phyloP scores from a whole-genome alignment of 2,113 vertebrate species.

The Odocoileus hemionus region DNA sequence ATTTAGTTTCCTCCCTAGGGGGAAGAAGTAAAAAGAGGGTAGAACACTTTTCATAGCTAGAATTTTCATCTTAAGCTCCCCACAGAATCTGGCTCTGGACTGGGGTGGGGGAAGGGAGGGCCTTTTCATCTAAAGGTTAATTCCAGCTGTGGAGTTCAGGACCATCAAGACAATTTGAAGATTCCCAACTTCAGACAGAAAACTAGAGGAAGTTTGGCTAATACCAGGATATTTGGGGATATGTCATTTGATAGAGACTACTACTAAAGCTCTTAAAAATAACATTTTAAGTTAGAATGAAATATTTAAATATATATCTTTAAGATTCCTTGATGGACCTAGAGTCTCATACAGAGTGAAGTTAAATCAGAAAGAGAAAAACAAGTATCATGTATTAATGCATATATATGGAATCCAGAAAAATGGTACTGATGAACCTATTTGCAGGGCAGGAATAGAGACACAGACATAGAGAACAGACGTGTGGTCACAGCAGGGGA shows the following conservation, averaged over 20 bases:
- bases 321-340: not conserved
- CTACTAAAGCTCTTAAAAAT: not conserved
- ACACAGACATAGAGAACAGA: not conserved
- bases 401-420: not conserved
- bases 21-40: not conserved
- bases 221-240: not conserved
- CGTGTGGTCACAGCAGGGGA: not conserved
- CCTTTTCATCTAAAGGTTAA: not conserved
- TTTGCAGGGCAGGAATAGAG: not conserved
- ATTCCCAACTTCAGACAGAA: not conserved
- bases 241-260: conserved; percentile 6
- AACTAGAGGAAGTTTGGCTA: not conserved
- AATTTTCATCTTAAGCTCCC: conserved; percentile 1
- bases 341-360: not conserved
- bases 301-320: not conserved
- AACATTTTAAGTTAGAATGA: not conserved
- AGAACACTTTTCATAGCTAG: not conserved
- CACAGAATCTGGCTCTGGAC: not conserved
- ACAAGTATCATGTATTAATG: not conserved
- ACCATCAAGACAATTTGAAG: not conserved
- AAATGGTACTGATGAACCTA: not conserved
- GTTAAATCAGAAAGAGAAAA: not conserved
- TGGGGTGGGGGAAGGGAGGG: not conserved
- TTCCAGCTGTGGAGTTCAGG: not conserved
- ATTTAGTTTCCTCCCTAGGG: not conserved